These are phyloP conservation scores for Ursus arctos DNA, from an alignment of 2,113 vertebrate species.

Conservation along the genomic window DNA sequence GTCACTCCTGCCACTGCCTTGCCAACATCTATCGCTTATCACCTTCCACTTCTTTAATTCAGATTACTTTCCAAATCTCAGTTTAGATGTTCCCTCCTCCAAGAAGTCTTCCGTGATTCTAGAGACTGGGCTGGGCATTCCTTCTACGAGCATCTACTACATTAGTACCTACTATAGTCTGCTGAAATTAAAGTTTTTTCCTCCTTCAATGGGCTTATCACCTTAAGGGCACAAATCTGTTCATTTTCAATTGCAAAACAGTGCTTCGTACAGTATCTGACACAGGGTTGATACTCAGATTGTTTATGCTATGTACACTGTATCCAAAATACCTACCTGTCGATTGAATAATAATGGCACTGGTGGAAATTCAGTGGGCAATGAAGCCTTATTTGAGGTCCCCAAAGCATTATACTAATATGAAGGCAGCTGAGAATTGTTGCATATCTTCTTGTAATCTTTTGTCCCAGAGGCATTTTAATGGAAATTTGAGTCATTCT, in stretches of 20 bases:
- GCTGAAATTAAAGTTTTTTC: not conserved
- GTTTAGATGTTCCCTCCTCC: not conserved
- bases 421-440: constrained; percentile 72
- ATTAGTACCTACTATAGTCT: not conserved
- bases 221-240: not conserved
- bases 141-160: not conserved
- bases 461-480: constrained; percentile 77
- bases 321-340: constrained; percentile 69
- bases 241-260: not conserved
- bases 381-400: constrained; percentile 68
- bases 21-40: not conserved
- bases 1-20: not conserved
- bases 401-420: constrained; percentile 52
- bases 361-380: constrained; percentile 66
- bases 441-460: constrained; percentile 75
- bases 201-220: not conserved
- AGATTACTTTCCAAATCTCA: not conserved
- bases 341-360: constrained; percentile 34
- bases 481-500: constrained; percentile 77
- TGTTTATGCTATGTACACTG: not conserved
- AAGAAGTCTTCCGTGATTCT: not conserved
- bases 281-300: not conserved
- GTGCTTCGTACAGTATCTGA: not conserved
- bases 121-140: not conserved
- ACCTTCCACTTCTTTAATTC: not conserved